Base-by-base conservation (phyloP, 1,140 invertebrate species). In the Antheraea pernyi region DNA sequence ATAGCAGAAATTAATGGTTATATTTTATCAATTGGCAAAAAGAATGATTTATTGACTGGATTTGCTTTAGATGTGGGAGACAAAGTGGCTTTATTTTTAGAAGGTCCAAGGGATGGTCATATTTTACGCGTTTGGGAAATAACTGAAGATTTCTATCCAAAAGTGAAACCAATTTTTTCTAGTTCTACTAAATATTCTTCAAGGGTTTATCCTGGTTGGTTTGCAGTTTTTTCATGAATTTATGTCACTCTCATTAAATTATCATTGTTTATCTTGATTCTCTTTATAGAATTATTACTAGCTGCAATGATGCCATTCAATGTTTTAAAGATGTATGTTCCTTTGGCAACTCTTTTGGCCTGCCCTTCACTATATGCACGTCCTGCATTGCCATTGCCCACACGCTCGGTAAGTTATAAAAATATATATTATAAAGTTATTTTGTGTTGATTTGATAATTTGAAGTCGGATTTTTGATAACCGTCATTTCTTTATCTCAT, bases 71-170 rank as follows among this genome's bases (percentile, higher is more conserved):
- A 90, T 67, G 76, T 74, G 7, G 81, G 85, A 11, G 77, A 84
- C 74, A 67, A 65, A 9, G 76, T 82, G 7, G 59, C 90, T 22
- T 75, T 90, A 30, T 91, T 79, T 48, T 61, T 90, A 0, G 89
- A 91, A 75, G 89, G 89, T 8, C 75, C 69, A 62, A 84, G 72
- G 70, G 79, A 89, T 68, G 81, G 85, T 3, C 37, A 75, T 0
- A 88, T 91, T 46, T 76, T 86, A 63, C 68, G 68, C n/a, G 65
- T 91, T 13, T 88, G 83, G 83, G 80, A 90, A 13, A 67, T 79
- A 59, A 79, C 83, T n/a, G 82, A 71, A 65, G 78, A 81, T 59
- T 86, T 83, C 72, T 78, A 83, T 72, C 73, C 81, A 0, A 67
- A 73, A 42, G 65, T 86, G 7, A 87, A 84, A 66, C 74, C 81